phyloP scores from a whole-genome alignment of 2,888 invertebrate species.

The Dryobota labecula region DNA sequence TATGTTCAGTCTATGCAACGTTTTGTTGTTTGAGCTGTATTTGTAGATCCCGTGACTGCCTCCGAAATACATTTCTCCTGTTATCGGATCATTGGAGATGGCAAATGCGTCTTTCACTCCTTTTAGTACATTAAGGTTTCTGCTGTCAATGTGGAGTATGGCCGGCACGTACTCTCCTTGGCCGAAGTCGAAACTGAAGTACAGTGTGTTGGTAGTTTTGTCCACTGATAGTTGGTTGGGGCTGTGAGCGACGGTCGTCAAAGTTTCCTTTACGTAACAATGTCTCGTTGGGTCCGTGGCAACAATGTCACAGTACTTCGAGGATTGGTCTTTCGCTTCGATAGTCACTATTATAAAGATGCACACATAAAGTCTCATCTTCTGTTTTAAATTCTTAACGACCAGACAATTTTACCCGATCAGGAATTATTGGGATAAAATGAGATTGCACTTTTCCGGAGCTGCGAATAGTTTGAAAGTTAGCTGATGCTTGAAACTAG shows the following conservation, averaged over 20 bases:
- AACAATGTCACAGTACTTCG: constrained; percentile 74
- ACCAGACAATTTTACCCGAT: constrained; percentile 3
- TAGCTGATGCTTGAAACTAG: constrained; percentile 32
- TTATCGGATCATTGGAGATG: constrained; percentile 72
- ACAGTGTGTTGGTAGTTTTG: constrained; percentile 76
- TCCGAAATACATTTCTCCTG: constrained; percentile 80
- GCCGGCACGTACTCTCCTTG: constrained; percentile 83
- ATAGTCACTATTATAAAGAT: constrained; percentile 48
- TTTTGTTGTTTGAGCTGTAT: constrained; percentile 72
- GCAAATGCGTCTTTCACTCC: constrained; percentile 86
- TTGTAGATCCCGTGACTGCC: constrained; percentile 84
- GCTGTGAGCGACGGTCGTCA: constrained; percentile 78
- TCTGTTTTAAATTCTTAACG: constrained; percentile 15
- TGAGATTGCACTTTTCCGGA: constrained; percentile 37
- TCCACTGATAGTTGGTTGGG: constrained; percentile 84
- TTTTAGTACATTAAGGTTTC: constrained; percentile 78
- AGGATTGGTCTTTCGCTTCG: constrained; percentile 50
- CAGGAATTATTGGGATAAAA: constrained; percentile 19
- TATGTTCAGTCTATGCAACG: constrained; percentile 74
- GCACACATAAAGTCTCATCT: constrained; percentile 46
- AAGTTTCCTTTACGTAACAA: constrained; percentile 80
- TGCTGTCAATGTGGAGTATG: constrained; percentile 74
- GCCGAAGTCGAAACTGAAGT: constrained; percentile 84
- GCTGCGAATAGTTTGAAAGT: constrained; percentile 12
- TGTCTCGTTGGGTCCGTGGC: constrained; percentile 71